phyloP scores from a whole-genome alignment of 1,140 invertebrate species.

The Drosophila tsacasi region DNA sequence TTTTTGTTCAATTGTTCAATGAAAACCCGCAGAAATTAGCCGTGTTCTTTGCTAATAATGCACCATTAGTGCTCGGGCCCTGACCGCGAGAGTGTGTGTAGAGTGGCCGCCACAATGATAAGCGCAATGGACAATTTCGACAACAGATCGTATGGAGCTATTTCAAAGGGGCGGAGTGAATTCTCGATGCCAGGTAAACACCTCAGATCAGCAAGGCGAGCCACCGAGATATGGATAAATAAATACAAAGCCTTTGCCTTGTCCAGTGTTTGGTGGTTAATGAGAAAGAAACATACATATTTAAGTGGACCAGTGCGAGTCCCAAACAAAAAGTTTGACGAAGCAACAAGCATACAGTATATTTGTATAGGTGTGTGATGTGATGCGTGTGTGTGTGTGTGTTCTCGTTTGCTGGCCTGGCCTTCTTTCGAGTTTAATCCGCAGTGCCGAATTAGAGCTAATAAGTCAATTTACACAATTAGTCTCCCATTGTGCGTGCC shows the following conservation, averaged over 20 bases:
- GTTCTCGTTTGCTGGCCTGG: slow-evolving; percentile 62
- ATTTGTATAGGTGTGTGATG: slow-evolving; percentile 13
- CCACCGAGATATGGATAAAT: not conserved
- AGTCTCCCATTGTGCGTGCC: slow-evolving; percentile 39
- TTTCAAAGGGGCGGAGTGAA: slow-evolving; percentile 81
- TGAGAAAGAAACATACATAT: not conserved
- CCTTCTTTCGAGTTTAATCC: slow-evolving; percentile 73
- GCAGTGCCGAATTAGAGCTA: slow-evolving; percentile 58
- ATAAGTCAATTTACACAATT: slow-evolving; percentile 65
- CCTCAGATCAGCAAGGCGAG: not conserved
- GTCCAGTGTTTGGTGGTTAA: not conserved
- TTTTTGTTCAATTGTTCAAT: slow-evolving; percentile 69
- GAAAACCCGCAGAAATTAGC: slow-evolving; percentile 52
- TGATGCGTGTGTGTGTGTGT: slow-evolving; percentile 23
- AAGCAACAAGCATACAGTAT: slow-evolving; percentile 69
- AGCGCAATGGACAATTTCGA: slow-evolving; percentile 83
- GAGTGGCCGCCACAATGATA: slow-evolving; percentile 71
- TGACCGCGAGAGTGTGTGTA: slow-evolving; percentile 46
- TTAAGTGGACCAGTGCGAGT: slow-evolving; percentile 3
- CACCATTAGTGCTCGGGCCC: slow-evolving; percentile 47
- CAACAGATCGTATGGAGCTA: slow-evolving; percentile 82
- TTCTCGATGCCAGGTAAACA: slow-evolving; percentile 84
- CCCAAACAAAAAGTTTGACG: slow-evolving; percentile 24
- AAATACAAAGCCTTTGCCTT: not conserved
- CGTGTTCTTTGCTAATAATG: slow-evolving; percentile 44